A percentile compares a stretch with the other conserved stretches of the same genome.
Evolutionary conservation across 2,797 vertebrate genomes (phyloP).

Genomic region (Erithacus rubecula): DNA sequence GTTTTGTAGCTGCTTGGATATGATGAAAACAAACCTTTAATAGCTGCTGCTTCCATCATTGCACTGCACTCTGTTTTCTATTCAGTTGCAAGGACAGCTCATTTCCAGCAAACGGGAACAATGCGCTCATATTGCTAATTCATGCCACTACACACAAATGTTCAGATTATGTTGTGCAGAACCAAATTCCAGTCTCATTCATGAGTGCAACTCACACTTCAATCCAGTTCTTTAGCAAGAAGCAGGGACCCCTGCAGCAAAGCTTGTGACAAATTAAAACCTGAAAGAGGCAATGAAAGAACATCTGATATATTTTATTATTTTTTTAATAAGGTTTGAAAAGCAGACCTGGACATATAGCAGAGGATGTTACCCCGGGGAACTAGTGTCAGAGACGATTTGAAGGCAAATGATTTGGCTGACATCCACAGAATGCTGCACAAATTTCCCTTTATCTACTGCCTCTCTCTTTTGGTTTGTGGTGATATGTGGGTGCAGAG

Average conservation of each 20-base stretch:
- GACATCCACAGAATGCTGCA: background rate
- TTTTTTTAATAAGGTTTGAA: background rate
- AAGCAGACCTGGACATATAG: background rate
- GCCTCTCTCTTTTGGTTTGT: background rate
- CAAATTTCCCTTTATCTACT: background rate
- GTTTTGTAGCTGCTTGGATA: conserved; percentile 35
- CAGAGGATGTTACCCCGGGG: background rate
- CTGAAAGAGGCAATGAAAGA: background rate
- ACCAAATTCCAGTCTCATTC: conserved; percentile 51
- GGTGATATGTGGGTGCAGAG: background rate
- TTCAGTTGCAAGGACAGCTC: conserved; percentile 58
- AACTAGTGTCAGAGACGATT: background rate
- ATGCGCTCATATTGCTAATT: conserved; percentile 52
- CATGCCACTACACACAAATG: conserved; percentile 34
- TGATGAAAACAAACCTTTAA: conserved; percentile 61
- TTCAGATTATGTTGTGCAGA: conserved; percentile 46
- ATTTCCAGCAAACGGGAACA: conserved; percentile 29
- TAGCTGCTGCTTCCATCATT: conserved; percentile 42
- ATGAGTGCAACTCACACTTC: background rate
- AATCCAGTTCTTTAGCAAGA: background rate
- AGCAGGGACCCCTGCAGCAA: conserved; percentile 10
- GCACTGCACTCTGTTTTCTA: conserved; percentile 30
- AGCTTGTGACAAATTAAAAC: background rate
- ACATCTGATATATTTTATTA: background rate
- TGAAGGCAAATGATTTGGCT: background rate